Percentiles rank a stretch among this genome's conserved stretches.
These are phyloP conservation scores for Acronicta psi DNA, from an alignment of 2,888 invertebrate species.

Conservation along the genomic window DNA sequence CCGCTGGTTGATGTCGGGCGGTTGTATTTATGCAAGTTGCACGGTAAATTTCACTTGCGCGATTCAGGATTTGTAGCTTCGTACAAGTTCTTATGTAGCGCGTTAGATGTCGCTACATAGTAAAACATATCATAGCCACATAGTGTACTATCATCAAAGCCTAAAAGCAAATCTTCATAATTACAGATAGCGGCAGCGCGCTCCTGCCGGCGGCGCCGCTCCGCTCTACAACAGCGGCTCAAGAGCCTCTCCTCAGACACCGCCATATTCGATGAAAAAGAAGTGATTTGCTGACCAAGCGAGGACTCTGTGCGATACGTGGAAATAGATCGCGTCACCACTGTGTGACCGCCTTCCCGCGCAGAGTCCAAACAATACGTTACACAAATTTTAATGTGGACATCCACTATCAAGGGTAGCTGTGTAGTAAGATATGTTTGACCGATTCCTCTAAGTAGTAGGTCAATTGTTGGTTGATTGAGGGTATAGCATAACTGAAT, in stretches of 20 bases:
- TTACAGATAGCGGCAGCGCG: conserved; percentile 81
- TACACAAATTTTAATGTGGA: conserved; percentile 36
- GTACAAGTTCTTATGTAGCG: too few species aligned
- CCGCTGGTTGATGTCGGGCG: too few species aligned
- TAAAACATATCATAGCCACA: too few species aligned
- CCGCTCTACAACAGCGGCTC: conserved; percentile 93
- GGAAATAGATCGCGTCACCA: conserved; percentile 96
- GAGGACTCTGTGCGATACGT: conserved; percentile 98
- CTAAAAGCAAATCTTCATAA: background rate
- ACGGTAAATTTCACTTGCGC: too few species aligned
- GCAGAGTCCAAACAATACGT: conserved; percentile 73
- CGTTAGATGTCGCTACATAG: too few species aligned
- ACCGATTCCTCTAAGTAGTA: conserved; percentile 61
- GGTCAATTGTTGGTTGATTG: conserved; percentile 63
- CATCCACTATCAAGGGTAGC: conserved; percentile 42
- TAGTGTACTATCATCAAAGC: too few species aligned
- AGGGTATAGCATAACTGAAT: conserved; percentile 57
- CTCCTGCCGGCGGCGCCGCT: conserved; percentile 91
- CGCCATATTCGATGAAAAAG: conserved; percentile 95
- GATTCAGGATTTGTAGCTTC: too few species aligned
- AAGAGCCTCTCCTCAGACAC: conserved; percentile 95
- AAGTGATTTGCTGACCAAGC: conserved; percentile 98
- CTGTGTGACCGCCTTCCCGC: conserved; percentile 92
- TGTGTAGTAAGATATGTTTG: conserved; percentile 55
- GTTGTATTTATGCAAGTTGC: too few species aligned